Evolutionary conservation across 1,140 invertebrate genomes (phyloP), one percentile per base, ranked within the genome.

Genomic region (Scaptodrosophila lebanonensis): DNA sequence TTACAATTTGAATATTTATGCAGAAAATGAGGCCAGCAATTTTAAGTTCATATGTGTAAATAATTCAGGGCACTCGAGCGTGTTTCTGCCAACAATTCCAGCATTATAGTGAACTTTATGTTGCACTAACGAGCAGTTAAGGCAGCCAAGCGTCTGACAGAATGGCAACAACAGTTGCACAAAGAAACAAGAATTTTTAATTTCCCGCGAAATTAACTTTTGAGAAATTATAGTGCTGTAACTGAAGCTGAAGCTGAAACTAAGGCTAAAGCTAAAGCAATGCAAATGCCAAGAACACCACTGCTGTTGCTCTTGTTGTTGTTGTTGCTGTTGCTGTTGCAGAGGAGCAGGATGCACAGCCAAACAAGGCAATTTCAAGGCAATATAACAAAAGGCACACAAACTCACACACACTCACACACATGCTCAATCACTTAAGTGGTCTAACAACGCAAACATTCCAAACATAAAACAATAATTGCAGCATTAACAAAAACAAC

Each of bases 161-260:
- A 60, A 36, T 33, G 62, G 54, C 51, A 76, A 48, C 29, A 54
- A 58, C 52, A 66, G 27, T 25, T 57, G 25, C 27, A 42, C 25
- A 17, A 30, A 39, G 40, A 20, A 51, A 54, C 15, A 30, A 63
- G 52, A 69, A 73, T 77, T 79, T 64, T 77, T 79, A 77, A 77
- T 77, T 77, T 77, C 62, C 73, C 72, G 72, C 72, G 67, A 77
- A 77, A 77, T 77, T 77, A 77, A 77, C 72, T 77, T 64, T 66
- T 39, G 47, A 48, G 57, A 66, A 77, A 72, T 73, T 64, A 79
- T 73, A 68, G 59, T 62, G 63, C 57, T 53, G 47, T 36, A n/a
- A n/a, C n/a, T n/a, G n/a, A n/a, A n/a, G n/a, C n/a, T n/a, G n/a
- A n/a, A n/a, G n/a, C n/a, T n/a, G n/a, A n/a, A n/a, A n/a, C n/a